phyloP scores from a whole-genome alignment of 2,113 vertebrate species.

The Lophotis ruficrista region DNA sequence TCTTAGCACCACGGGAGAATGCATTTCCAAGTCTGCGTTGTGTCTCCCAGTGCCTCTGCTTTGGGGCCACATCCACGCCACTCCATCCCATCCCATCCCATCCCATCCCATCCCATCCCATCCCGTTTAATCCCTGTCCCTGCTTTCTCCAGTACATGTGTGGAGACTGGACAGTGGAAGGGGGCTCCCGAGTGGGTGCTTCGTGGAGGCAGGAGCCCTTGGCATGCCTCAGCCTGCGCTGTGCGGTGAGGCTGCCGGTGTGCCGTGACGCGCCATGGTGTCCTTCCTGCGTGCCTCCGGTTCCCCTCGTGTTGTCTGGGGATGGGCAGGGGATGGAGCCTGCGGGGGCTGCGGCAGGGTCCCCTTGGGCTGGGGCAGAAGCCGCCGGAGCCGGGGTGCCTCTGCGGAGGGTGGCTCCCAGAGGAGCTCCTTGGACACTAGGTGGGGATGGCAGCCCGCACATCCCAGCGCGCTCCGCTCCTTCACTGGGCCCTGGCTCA shows the following conservation, averaged over 20 bases:
- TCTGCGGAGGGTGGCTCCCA: not conserved
- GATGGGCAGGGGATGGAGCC: not conserved
- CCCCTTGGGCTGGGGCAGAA: not conserved
- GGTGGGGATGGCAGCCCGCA: constrained; percentile 3
- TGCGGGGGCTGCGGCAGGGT: rapidly evolving
- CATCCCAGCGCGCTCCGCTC: not conserved
- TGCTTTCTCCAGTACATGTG: not conserved
- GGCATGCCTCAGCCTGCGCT: not conserved
- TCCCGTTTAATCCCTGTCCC: not conserved
- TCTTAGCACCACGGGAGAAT: not conserved
- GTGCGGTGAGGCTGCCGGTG: rapidly evolving
- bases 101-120: too few relatives aligned
- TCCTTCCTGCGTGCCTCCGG: too few relatives aligned
- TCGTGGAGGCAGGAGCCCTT: not conserved
- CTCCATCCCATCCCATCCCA: not conserved
- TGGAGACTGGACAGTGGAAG: not conserved
- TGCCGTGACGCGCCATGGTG: rapidly evolving
- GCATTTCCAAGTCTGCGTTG: rapidly evolving
- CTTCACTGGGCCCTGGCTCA: rapidly evolving
- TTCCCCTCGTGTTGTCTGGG: too few relatives aligned
- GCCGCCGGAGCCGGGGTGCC: not conserved
- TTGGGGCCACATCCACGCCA: not conserved
- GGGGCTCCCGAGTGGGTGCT: not conserved
- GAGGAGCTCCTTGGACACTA: not conserved
- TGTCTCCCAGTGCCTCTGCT: not conserved